Conservation (phyloP, 2,888 invertebrate genomes). For the Drosophila pegasa region DNA sequence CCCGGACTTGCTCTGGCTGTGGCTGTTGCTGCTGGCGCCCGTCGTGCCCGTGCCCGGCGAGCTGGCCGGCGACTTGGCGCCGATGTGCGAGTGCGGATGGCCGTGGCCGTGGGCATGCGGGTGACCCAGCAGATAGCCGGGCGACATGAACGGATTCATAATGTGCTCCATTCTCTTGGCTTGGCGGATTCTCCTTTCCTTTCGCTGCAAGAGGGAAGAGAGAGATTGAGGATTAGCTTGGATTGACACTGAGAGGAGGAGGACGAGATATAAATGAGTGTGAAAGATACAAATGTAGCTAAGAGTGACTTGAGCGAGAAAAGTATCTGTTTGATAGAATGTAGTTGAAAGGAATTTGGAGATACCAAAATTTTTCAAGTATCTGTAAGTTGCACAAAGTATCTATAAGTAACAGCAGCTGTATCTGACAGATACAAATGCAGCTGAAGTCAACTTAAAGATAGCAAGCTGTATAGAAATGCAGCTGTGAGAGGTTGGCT, state of each 20-base stretch:
- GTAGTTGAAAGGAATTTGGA: neutral
- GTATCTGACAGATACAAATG: neutral
- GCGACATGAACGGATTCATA: slow-evolving; percentile 83
- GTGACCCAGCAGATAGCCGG: slow-evolving; percentile 84
- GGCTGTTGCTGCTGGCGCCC: slow-evolving; percentile 8
- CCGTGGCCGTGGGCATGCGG: slow-evolving; percentile 52
- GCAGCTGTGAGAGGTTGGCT: neutral
- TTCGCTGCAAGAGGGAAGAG: slow-evolving; percentile 13
- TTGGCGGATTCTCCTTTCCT: neutral
- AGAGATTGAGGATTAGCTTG: slow-evolving; percentile 20
- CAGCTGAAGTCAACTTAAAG: no score
- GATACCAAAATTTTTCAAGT: neutral
- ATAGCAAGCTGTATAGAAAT: no score
- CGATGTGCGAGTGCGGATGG: slow-evolving; percentile 32
- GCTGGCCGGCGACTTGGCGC: slow-evolving; percentile 73
- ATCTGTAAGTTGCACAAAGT: neutral
- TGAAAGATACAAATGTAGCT: neutral
- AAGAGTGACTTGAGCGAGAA: neutral
- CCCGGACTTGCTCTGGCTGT: slow-evolving; percentile 5
- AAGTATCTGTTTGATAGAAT: neutral
- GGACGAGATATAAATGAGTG: neutral
- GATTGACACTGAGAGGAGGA: no score
- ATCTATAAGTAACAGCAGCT: neutral
- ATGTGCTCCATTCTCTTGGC: slow-evolving; percentile 81
- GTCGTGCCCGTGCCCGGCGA: slow-evolving; percentile 58